phyloP scores from a whole-genome alignment of 2,113 vertebrate genomes.

The Carlito syrichta region DNA sequence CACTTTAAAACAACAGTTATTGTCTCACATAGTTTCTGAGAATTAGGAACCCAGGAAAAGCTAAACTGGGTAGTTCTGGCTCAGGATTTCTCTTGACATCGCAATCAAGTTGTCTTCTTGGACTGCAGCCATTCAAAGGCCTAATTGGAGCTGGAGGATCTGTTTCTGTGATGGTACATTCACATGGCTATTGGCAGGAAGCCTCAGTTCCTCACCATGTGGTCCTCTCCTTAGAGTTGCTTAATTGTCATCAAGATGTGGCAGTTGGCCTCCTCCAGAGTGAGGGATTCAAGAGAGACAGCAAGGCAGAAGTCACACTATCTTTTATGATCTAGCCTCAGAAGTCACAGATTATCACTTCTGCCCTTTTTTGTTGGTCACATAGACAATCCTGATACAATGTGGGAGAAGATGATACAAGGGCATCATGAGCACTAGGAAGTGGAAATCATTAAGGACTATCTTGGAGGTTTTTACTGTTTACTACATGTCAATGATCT shows the following conservation, averaged over 20 bases:
- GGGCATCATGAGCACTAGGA: background rate
- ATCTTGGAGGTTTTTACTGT: background rate
- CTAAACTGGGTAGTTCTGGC: background rate
- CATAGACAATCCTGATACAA: background rate
- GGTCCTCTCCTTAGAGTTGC: background rate
- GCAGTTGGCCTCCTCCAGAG: background rate
- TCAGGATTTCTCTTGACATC: background rate
- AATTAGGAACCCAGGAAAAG: background rate
- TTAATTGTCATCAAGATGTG: background rate
- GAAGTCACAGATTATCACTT: constrained; percentile 16
- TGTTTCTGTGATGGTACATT: background rate
- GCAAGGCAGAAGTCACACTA: background rate
- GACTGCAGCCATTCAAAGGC: background rate
- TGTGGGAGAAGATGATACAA: background rate
- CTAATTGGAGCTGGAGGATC: background rate
- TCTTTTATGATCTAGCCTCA: background rate
- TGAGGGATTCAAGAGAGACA: constrained; percentile 24
- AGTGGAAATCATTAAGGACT: background rate
- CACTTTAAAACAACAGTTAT: constrained; percentile 27
- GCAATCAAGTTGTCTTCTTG: background rate
- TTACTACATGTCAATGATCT: background rate
- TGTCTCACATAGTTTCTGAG: background rate
- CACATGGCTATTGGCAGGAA: background rate
- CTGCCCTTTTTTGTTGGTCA: background rate
- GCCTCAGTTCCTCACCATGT: background rate